Evolutionary conservation across 2,888 invertebrate species (phyloP).

Genomic region (Parapristionchus giblindavisi): DNA sequence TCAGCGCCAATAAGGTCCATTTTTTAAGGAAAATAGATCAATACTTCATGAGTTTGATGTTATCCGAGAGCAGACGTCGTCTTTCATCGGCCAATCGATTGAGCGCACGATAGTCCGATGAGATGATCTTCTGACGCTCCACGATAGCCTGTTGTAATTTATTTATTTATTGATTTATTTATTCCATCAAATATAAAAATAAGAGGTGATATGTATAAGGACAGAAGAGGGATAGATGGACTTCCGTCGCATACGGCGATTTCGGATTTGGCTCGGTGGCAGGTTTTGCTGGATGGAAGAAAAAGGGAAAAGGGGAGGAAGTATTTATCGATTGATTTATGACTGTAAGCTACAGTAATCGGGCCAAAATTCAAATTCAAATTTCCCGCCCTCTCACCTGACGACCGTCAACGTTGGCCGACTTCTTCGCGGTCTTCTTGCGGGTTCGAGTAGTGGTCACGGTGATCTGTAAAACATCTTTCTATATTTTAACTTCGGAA

Average conservation of each 20-base stretch:
- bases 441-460: constrained; percentile 47
- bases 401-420: constrained; percentile 27
- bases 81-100: constrained; percentile 79
- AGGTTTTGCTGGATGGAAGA: too few relatives aligned
- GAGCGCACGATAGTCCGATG: constrained; percentile 75
- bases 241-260: too few relatives aligned
- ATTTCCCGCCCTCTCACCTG: constrained; percentile 26
- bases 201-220: too few relatives aligned
- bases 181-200: too few relatives aligned
- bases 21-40: neutral
- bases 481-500: too few relatives aligned
- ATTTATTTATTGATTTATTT: constrained; percentile 15
- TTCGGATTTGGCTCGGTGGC: too few relatives aligned
- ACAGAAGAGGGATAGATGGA: too few relatives aligned
- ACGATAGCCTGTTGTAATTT: constrained; percentile 48
- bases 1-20: too few relatives aligned
- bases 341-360: too few relatives aligned
- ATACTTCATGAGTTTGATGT: constrained; percentile 78
- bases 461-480: constrained; percentile 8
- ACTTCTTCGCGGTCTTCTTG: constrained; percentile 46
- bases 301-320: too few relatives aligned
- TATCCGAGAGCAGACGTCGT: constrained; percentile 86
- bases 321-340: too few relatives aligned
- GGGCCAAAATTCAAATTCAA: too few relatives aligned
- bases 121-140: constrained; percentile 64